Evolutionary conservation across 2,113 vertebrate species (phyloP).

Genomic region (Neolamprologus longior): DNA sequence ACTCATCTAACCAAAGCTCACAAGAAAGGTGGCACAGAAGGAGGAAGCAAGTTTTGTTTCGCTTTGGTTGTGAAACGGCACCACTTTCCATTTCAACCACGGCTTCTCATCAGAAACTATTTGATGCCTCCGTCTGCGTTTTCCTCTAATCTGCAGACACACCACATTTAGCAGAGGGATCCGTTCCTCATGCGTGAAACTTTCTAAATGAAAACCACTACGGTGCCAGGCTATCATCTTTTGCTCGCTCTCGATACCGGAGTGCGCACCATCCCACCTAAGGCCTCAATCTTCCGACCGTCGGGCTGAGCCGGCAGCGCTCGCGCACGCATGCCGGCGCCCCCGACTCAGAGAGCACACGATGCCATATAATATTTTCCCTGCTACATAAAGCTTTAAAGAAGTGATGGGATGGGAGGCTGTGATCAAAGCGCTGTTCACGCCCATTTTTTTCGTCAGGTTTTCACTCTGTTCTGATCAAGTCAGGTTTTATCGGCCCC

Average conservation of each 20-base stretch:
- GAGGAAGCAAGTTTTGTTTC: not conserved
- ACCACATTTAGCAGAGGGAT: not conserved
- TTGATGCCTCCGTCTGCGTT: not conserved
- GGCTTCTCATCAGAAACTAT: not conserved
- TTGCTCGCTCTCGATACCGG: not conserved
- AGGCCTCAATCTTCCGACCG: not conserved
- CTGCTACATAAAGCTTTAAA: not conserved
- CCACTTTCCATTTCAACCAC: not conserved
- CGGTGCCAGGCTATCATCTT: not conserved
- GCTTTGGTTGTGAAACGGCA: not conserved
- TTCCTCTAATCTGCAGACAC: conserved; percentile 12
- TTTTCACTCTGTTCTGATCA: not conserved
- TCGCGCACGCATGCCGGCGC: not conserved
- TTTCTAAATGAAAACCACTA: conserved; percentile 12
- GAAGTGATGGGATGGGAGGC: not conserved
- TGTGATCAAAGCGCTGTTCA: conserved; percentile 31
- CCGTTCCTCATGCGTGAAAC: not conserved
- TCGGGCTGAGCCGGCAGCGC: not conserved
- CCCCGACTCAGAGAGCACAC: not conserved
- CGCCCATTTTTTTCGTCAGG: not conserved
- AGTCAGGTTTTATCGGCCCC: not conserved
- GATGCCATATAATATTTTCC: not conserved
- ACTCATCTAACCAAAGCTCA: not conserved
- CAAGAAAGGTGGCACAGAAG: not conserved
- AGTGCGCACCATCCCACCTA: not conserved